phyloP scores from a whole-genome alignment of 2,113 vertebrate genomes.

The Heterocephalus glaber region DNA sequence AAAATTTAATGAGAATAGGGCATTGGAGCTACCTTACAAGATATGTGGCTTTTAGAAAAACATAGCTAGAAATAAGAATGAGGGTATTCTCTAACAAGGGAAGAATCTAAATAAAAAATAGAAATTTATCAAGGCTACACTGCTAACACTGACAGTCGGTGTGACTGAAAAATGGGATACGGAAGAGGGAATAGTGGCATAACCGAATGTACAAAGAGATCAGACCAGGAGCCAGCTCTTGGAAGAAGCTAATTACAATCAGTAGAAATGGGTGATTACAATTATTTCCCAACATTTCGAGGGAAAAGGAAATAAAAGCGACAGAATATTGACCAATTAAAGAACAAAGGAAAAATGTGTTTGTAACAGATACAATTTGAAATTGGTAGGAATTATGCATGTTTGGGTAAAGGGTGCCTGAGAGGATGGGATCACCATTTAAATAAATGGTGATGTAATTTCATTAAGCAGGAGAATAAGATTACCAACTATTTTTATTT shows the following conservation, averaged over 20 bases:
- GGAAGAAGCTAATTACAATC: not conserved
- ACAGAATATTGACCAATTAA: not conserved
- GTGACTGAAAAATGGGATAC: not conserved
- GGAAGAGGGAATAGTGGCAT: not conserved
- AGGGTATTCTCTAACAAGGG: not conserved
- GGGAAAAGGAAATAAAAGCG: not conserved
- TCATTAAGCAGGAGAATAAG: not conserved
- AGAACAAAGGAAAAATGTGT: not conserved
- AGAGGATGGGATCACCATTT: not conserved
- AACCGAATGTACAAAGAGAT: not conserved
- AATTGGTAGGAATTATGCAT: not conserved
- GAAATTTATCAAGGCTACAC: not conserved
- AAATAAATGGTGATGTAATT: not conserved
- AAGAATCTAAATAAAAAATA: not conserved
- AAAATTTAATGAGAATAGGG: not conserved
- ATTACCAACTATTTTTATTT: not conserved
- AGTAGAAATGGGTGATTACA: not conserved
- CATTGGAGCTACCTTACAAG: not conserved
- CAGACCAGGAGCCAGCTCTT: not conserved
- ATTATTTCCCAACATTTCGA: not conserved
- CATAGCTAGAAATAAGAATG: not conserved
- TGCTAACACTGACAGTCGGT: not conserved
- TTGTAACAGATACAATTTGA: not conserved
- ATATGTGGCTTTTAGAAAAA: not conserved
- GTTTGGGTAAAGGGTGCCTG: not conserved